Conservation (phyloP, 2,888 invertebrate genomes). For the Drosophila pseudotalamancana region DNA sequence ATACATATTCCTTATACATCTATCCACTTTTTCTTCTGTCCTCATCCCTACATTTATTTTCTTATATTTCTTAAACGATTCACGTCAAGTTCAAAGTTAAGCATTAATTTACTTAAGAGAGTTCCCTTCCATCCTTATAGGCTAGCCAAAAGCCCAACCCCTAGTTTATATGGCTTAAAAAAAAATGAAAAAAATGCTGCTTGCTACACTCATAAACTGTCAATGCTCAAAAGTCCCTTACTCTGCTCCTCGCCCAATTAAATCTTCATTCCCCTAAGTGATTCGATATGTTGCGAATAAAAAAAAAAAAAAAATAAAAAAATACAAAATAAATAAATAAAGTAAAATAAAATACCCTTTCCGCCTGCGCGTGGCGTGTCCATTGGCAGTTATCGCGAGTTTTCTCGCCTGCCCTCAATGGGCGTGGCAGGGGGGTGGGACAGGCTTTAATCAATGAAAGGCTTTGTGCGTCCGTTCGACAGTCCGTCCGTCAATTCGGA, state of each 20-base stretch:
- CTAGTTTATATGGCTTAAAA: neutral
- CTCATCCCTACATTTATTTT: neutral
- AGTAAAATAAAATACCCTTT: constrained; percentile 9
- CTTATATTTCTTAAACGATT: neutral
- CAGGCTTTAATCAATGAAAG: constrained; percentile 65
- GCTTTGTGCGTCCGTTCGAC: constrained; percentile 52
- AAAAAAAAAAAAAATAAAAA: neutral
- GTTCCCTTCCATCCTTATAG: neutral
- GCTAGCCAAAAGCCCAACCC: neutral
- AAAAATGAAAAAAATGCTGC: neutral
- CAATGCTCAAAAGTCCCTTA: constrained; percentile 12
- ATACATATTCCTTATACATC: too few species aligned
- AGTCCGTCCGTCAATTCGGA: constrained; percentile 3
- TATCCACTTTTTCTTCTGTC: neutral
- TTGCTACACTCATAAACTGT: constrained; percentile 26
- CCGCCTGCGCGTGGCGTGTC: constrained; percentile 55
- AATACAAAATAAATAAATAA: neutral
- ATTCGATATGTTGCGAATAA: constrained; percentile 26
- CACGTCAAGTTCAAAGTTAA: neutral
- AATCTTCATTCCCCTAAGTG: constrained; percentile 41
- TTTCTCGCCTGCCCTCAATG: constrained; percentile 66
- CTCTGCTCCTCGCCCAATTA: constrained; percentile 29
- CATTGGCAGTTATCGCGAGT: constrained; percentile 69
- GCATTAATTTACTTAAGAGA: constrained; percentile 5
- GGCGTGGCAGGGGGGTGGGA: constrained; percentile 26